Conservation (phyloP, 2,888 invertebrate species). For the Oscheius myriophilus region DNA sequence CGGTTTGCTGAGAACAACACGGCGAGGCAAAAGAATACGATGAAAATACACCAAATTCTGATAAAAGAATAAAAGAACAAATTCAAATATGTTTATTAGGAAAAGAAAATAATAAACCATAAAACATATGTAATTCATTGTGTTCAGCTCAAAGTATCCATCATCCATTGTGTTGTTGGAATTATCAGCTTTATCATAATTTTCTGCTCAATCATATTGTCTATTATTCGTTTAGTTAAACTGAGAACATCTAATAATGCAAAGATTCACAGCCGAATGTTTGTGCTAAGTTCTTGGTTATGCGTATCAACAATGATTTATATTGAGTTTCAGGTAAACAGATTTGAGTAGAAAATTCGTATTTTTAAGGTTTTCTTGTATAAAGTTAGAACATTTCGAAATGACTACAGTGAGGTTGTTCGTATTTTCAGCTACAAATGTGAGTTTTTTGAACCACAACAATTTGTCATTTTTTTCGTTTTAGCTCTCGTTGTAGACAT, state of each 20-base stretch:
- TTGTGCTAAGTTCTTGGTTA: slow-evolving; percentile 4
- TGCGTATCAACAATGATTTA: slow-evolving; percentile 8
- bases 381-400: neutral
- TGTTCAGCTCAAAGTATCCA: neutral
- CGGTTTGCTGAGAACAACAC: too few species aligned
- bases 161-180: neutral
- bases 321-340: neutral
- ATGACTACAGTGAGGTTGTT: neutral
- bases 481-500: slow-evolving; percentile 9
- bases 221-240: slow-evolving; percentile 4
- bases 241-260: neutral
- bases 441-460: neutral
- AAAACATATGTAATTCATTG: too few species aligned
- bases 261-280: neutral
- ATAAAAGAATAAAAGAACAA: too few species aligned
- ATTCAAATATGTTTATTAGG: too few species aligned
- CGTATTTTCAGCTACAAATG: slow-evolving; percentile 2
- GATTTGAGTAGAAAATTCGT: neutral
- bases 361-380: slow-evolving; percentile 3
- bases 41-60: too few species aligned
- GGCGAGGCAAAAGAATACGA: too few species aligned
- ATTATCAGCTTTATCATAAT: slow-evolving; percentile 10
- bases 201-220: neutral
- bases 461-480: neutral
- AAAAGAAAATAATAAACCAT: too few species aligned